A percentile compares a stretch with the other conserved stretches of the same genome.
phyloP scores from a whole-genome alignment of 1,140 invertebrate genomes.

The Dufourea novaeangliae region DNA sequence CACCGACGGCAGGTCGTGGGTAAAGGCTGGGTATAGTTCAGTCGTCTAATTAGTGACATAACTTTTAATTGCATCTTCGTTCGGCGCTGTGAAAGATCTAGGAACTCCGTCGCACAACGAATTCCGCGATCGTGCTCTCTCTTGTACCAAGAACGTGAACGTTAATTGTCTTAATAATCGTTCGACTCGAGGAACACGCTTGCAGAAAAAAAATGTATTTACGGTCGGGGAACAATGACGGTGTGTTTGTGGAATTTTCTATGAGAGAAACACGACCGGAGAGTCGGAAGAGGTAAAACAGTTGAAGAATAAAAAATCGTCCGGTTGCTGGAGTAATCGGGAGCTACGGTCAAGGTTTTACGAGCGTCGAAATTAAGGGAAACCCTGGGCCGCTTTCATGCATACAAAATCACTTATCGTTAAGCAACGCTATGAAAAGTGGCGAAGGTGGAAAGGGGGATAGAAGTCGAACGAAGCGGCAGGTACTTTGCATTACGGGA shows the following conservation, averaged over 20 bases:
- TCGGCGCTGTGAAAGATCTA: background rate
- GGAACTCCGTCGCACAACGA: background rate
- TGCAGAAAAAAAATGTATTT: background rate
- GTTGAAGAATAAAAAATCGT: too few relatives aligned
- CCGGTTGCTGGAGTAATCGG: background rate
- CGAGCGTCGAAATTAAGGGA: conserved; percentile 56
- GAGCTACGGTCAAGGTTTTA: conserved; percentile 35
- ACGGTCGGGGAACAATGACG: too few relatives aligned
- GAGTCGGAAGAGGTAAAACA: background rate
- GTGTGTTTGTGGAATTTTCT: background rate
- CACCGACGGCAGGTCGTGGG: background rate
- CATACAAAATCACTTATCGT: conserved; percentile 62
- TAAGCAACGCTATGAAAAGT: conserved; percentile 46
- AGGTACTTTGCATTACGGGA: conserved; percentile 22
- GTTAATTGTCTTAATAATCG: conserved; percentile 48
- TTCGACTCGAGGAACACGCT: conserved; percentile 24
- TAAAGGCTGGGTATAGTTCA: background rate
- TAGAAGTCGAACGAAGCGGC: conserved; percentile 10
- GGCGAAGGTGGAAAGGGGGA: background rate
- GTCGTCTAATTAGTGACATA: conserved; percentile 41
- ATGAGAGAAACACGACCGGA: conserved; percentile 19
- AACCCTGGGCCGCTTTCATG: conserved; percentile 33
- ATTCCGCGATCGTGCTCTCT: too few relatives aligned
- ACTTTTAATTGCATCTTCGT: conserved; percentile 41
- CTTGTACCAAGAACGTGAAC: background rate